These are phyloP conservation scores for Drosophila orena DNA, from an alignment of 1,140 invertebrate genomes.

Conservation along the genomic window DNA sequence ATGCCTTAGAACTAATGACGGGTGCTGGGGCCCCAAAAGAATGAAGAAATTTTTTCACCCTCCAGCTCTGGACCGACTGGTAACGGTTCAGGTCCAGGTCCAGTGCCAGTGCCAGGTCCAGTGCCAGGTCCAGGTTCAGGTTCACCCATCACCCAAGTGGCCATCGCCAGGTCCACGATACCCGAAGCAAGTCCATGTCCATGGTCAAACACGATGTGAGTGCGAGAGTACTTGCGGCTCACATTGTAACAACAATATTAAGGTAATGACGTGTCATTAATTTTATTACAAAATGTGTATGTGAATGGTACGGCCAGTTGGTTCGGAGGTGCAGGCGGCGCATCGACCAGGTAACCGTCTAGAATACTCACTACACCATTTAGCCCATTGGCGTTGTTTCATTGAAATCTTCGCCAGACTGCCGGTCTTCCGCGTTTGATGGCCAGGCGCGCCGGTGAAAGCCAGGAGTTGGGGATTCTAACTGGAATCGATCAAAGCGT, in stretches of 20 bases:
- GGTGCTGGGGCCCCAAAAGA: conserved; percentile 64
- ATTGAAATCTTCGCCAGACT: conserved; percentile 74
- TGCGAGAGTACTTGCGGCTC: conserved; percentile 54
- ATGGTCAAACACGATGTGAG: conserved; percentile 33
- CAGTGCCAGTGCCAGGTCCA: no score
- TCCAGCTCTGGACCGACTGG: conserved; percentile 53
- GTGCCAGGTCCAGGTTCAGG: conserved; percentile 30
- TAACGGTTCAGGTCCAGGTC: conserved; percentile 52
- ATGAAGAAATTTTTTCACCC: conserved; percentile 79
- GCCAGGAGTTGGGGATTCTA: conserved; percentile 10
- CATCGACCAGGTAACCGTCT: conserved; percentile 14
- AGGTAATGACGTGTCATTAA: conserved; percentile 84
- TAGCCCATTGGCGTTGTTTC: conserved; percentile 67
- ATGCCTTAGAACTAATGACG: conserved; percentile 81
- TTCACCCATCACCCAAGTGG: conserved; percentile 17
- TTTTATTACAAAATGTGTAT: conserved; percentile 84
- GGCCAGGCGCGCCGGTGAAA: conserved; percentile 23
- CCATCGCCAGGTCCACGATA: conserved; percentile 10
- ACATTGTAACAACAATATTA: conserved; percentile 84
- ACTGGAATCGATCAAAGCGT: conserved; percentile 23
- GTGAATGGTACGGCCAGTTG: conserved; percentile 36
- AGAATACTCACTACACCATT: conserved; percentile 48
- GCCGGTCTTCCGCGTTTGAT: conserved; percentile 79
- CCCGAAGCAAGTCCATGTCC: conserved; percentile 3
- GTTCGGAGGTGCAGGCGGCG: conserved; percentile 9